Percentiles rank a stretch among this genome's conserved stretches.
Conservation (phyloP, 2,113 vertebrate genomes). For the Turdus rufiventris region DNA sequence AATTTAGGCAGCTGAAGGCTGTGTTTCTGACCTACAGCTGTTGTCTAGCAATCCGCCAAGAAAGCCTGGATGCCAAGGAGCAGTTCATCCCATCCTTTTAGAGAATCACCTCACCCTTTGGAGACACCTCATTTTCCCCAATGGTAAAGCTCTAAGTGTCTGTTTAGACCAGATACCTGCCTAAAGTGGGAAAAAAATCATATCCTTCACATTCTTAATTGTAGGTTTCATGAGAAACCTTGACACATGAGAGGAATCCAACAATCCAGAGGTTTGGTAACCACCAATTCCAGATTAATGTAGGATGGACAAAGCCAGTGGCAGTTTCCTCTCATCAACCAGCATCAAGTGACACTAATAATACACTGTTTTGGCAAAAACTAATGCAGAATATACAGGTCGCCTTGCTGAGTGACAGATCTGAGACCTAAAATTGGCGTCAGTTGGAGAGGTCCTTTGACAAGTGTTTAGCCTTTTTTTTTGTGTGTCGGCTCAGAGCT, state of each 20-base stretch:
- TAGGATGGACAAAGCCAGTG: neutral
- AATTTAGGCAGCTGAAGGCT: neutral
- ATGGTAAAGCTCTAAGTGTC: neutral
- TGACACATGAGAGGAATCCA: neutral
- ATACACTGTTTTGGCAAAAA: neutral
- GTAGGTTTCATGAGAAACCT: neutral
- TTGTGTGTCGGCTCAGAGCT: neutral
- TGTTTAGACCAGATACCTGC: neutral
- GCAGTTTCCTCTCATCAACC: neutral
- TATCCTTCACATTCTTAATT: neutral
- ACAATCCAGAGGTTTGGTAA: neutral
- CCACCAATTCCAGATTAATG: neutral
- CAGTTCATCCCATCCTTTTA: fast-evolving
- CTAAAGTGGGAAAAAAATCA: neutral
- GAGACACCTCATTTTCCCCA: neutral
- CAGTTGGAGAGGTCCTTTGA: neutral
- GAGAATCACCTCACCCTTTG: neutral
- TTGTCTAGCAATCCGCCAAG: neutral
- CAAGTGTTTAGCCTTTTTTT: neutral
- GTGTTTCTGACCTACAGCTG: neutral
- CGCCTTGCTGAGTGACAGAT: neutral
- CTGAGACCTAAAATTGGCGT: neutral
- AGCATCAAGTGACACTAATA: constrained; percentile 22
- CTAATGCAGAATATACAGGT: neutral
- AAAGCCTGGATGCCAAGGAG: neutral